Base-by-base conservation (phyloP, 2,797 vertebrate species). In the Malurus splendens region DNA sequence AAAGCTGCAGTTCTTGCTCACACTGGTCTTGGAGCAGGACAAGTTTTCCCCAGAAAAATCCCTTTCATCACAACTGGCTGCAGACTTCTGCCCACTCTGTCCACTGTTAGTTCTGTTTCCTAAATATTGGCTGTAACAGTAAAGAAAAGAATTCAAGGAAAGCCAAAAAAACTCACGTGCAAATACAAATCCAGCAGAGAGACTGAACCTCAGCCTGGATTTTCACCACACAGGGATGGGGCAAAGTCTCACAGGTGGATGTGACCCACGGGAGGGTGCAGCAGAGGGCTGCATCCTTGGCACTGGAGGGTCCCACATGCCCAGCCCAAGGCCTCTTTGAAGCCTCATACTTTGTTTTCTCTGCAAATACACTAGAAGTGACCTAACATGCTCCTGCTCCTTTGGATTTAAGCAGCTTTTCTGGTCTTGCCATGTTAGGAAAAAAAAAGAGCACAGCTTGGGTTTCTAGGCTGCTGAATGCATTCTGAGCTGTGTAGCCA, bases 301-400 rank as follows among this genome's bases (percentile, higher is more conserved):
- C 67, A 41, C 57, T n/a, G 39, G 14, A 78, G 45, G 51, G 38
- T 86, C 72, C 52, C 76, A 55, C 64, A 48, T 2, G 0, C 67
- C 70, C 74, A 67, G 48, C 51, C 57, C 60, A 86, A 86, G 73
- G 52, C 54, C 33, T 67, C 87, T 88, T 77, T 70, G 73, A 90
- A 82, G 61, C 56, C 73, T 61, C n/a, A 2, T 50, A 51, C 78
- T 74, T 94, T 89, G 59, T 94, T 95, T 93, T 91, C 82, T 92
- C 80, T 89, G 86, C 82, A 94, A 75, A 91, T 70, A 91, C 64
- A 74, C 61, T 36, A 90, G 76, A 84, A 90, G 54, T 90, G 89
- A 94, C 91, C 89, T 90, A 84, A 89, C 39, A 12, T 59, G 52
- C 72, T 87, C 59, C 60, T 42, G 45, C 62, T 83, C 71, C 33